These are phyloP conservation scores for Decapterus maruadsi DNA, from an alignment of 2,797 vertebrate genomes.

Conservation along the genomic window DNA sequence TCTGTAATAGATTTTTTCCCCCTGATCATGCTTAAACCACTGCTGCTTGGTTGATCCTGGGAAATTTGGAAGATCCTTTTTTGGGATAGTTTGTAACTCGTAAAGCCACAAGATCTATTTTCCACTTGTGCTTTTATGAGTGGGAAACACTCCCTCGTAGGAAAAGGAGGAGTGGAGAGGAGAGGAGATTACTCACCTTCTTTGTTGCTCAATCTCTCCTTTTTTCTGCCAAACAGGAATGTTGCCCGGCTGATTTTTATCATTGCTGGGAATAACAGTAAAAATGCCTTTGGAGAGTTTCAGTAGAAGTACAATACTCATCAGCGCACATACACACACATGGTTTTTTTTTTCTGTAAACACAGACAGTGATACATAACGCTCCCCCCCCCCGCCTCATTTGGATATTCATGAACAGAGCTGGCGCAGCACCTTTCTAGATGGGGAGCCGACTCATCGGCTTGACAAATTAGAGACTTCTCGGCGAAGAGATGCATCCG, in stretches of 20 bases:
- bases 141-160: not conserved
- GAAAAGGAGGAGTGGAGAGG: not conserved
- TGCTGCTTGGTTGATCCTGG: not conserved
- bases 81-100: conserved; percentile 14
- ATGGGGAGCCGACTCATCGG: conserved; percentile 38
- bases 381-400: not conserved
- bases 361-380: conserved; percentile 16
- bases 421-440: conserved; percentile 35
- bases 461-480: conserved; percentile 70
- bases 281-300: conserved; percentile 13
- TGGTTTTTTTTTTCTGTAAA: not conserved
- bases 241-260: conserved; percentile 20
- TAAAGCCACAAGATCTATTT: conserved; percentile 29
- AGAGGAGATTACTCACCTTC: conserved; percentile 11
- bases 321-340: conserved; percentile 2
- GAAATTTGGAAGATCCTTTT: conserved; percentile 17
- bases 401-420: conserved; percentile 15
- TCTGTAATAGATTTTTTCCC: conserved; percentile 1
- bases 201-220: conserved; percentile 8
- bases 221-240: conserved; percentile 7
- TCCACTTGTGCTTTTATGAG: conserved; percentile 15
- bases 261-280: conserved; percentile 10
- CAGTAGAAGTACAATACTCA: conserved; percentile 6
- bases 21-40: not conserved
- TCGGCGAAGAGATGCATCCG: conserved; percentile 48